These are phyloP conservation scores for Drosophila subquinaria DNA, from an alignment of 2,888 invertebrate species.

Conservation along the genomic window DNA sequence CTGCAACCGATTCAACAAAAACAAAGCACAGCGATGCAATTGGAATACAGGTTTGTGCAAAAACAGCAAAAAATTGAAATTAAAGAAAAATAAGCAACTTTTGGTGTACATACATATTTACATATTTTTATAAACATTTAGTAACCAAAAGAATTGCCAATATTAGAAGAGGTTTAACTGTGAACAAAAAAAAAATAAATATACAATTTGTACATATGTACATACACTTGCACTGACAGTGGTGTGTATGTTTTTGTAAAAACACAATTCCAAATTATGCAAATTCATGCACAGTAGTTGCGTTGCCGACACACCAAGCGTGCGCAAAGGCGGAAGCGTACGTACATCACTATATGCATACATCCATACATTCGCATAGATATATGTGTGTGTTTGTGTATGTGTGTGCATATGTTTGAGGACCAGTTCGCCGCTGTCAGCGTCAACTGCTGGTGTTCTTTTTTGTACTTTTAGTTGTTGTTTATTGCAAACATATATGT, in stretches of 20 bases:
- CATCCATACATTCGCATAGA: background rate
- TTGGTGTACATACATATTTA: conserved; percentile 23
- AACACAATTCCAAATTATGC: conserved; percentile 65
- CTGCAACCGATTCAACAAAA: conserved; percentile 37
- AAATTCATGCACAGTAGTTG: conserved; percentile 65
- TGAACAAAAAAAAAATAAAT: conserved; percentile 13
- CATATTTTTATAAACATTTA: conserved; percentile 45
- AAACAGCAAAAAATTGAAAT: conserved; percentile 50
- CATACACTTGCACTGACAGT: conserved; percentile 2
- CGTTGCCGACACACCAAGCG: conserved; percentile 42
- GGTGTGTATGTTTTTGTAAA: conserved; percentile 9
- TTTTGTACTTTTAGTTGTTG: conserved; percentile 35
- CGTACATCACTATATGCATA: conserved; percentile 9
- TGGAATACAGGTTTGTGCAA: conserved; percentile 75
- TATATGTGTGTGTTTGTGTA: background rate
- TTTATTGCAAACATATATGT: conserved; percentile 25
- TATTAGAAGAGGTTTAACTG: conserved; percentile 36
- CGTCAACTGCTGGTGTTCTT: conserved; percentile 42
- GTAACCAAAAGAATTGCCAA: conserved; percentile 53
- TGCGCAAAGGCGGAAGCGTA: conserved; percentile 64
- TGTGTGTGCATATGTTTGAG: conserved; percentile 35
- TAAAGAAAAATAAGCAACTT: conserved; percentile 48
- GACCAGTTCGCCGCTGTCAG: conserved; percentile 52
- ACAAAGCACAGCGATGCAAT: conserved; percentile 33
- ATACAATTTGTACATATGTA: background rate